phyloP scores from a whole-genome alignment of 2,113 vertebrate species.

The Hippoglossus stenolepis region DNA sequence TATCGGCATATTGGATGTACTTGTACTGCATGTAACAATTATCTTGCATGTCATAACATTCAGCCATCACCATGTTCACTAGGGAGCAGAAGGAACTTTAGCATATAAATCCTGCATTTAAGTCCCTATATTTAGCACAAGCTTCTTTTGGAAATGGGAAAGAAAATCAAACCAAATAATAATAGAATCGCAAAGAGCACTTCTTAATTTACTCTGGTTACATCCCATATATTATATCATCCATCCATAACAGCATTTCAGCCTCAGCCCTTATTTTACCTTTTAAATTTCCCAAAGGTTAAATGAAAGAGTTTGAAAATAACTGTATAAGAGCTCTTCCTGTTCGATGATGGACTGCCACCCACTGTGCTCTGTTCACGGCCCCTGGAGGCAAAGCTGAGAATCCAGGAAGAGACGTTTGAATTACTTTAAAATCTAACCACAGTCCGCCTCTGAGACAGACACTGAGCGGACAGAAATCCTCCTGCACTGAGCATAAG shows the following conservation, averaged over 20 bases:
- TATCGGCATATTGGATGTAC: background rate
- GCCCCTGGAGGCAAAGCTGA: constrained; percentile 34
- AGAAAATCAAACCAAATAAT: too few species aligned
- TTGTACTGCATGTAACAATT: background rate
- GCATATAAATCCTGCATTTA: background rate
- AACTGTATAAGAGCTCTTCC: constrained; percentile 18
- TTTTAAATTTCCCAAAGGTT: background rate
- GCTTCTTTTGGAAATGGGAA: background rate
- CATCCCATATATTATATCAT: background rate
- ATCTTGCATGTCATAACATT: background rate
- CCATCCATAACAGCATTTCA: background rate
- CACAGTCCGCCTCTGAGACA: constrained; percentile 27
- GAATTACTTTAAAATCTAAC: constrained; percentile 42
- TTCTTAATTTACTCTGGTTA: too few species aligned
- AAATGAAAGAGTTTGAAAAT: constrained; percentile 25
- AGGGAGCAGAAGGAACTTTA: background rate
- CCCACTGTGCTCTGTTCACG: constrained; percentile 36
- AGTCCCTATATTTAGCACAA: background rate
- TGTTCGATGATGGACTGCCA: constrained; percentile 27
- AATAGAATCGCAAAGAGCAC: background rate
- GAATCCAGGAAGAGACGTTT: constrained; percentile 32
- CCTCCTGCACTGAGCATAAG: constrained; percentile 7
- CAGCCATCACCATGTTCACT: background rate
- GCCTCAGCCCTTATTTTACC: background rate
- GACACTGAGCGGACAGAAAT: constrained; percentile 24